phyloP scores from a whole-genome alignment of 2,113 vertebrate genomes.

The Nematolebias whitei region DNA sequence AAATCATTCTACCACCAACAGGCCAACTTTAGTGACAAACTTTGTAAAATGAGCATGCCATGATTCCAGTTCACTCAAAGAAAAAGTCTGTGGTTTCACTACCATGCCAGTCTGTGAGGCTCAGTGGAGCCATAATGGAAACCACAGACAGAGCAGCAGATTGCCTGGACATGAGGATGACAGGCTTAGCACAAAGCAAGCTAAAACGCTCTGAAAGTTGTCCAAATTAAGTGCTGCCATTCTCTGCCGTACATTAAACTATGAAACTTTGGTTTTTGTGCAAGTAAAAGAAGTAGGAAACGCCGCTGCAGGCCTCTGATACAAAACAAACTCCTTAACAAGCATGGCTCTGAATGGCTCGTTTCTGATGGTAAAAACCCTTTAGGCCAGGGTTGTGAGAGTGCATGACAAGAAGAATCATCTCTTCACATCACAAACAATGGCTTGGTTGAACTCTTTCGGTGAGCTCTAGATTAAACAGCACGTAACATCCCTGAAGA shows the following conservation, averaged over 20 bases:
- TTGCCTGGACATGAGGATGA: conserved; percentile 66
- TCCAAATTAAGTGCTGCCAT: conserved; percentile 51
- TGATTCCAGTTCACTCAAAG: conserved; percentile 68
- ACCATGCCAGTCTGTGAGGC: conserved; percentile 51
- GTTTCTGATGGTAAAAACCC: conserved; percentile 39
- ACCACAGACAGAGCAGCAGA: conserved; percentile 64
- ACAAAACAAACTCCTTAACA: conserved; percentile 37
- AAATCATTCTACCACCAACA: conserved; percentile 30
- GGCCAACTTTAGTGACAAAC: conserved; percentile 36
- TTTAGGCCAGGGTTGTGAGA: conserved; percentile 14
- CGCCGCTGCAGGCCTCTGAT: conserved; percentile 50
- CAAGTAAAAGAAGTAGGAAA: conserved; percentile 54
- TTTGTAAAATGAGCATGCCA: conserved; percentile 61
- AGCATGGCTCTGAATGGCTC: conserved; percentile 32
- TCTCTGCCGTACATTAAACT: conserved; percentile 56
- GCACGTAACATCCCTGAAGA: conserved; percentile 74
- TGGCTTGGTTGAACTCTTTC: conserved; percentile 71
- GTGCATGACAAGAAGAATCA: conserved; percentile 46
- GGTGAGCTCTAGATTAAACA: conserved; percentile 49
- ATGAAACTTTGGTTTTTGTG: conserved; percentile 38
- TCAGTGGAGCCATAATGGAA: conserved; percentile 62
- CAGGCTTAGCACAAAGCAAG: conserved; percentile 64
- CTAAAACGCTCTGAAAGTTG: conserved; percentile 54
- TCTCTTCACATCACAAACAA: conserved; percentile 58
- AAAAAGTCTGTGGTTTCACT: conserved; percentile 61